These are phyloP conservation scores for Escarpia spicata DNA, from an alignment of 2,888 invertebrate genomes.

Conservation along the genomic window DNA sequence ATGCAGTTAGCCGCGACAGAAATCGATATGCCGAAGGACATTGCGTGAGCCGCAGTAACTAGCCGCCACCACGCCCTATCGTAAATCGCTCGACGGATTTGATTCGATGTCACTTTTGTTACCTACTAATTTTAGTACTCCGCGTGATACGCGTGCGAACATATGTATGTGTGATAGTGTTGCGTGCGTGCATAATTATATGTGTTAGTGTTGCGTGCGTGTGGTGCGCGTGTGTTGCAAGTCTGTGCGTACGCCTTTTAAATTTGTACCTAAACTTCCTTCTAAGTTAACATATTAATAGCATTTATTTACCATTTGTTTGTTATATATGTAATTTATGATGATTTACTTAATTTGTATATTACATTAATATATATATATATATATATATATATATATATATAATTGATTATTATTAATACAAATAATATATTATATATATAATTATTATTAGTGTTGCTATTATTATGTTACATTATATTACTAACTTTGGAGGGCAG, in stretches of 20 bases:
- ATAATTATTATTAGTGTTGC: too few species aligned
- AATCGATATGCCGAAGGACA: background rate
- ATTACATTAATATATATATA: too few species aligned
- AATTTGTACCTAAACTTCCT: background rate
- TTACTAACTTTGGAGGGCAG: too few species aligned
- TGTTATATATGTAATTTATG: too few species aligned
- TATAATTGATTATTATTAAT: too few species aligned
- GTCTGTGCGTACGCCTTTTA: background rate
- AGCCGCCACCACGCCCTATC: background rate
- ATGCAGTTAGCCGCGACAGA: background rate
- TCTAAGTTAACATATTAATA: too few species aligned
- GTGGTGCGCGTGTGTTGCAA: background rate
- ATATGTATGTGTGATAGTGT: background rate
- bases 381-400: too few species aligned
- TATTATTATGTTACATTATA: too few species aligned
- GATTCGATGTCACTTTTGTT: background rate
- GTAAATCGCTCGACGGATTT: background rate
- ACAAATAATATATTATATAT: too few species aligned
- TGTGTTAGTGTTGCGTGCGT: background rate
- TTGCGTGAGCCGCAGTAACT: background rate
- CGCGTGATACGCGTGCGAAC: background rate
- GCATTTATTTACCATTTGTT: too few species aligned
- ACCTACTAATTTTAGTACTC: background rate
- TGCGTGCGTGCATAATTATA: background rate
- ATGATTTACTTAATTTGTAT: too few species aligned